Base-by-base conservation (phyloP, 2,797 vertebrate genomes). In the Siniperca obscura region DNA sequence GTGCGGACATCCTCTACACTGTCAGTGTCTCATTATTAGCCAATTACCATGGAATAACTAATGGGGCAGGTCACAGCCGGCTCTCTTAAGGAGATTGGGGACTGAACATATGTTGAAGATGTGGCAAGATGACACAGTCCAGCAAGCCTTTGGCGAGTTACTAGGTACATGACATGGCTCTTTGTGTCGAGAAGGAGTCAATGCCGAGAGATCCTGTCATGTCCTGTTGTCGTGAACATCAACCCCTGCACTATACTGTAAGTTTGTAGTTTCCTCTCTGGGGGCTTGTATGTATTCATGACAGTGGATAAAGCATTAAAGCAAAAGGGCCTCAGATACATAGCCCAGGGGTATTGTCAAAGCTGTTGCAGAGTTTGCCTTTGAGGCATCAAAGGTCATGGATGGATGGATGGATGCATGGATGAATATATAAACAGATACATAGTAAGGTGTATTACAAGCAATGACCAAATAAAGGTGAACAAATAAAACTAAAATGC, bases 41-140 rank as follows among this genome's bases (percentile, higher is more conserved):
- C 92, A 94, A 94, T 93, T 94, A 93, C 90, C 86, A 89, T 91
- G 73, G 82, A 80, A 92, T 36, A 91, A 90, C 90, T 88, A 93
- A 92, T 85, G 86, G 87, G 84, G 79, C 87, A 89, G 91, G 90
- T 90, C 89, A 91, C 83, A 92, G 88, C 76, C 78, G 40, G 77
- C 85, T 89, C 86, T 81, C 82, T 87, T 84, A 82, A 85, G 90
- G 90, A 89, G 88, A 87, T 55, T 69, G 65, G 88, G 91, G 90
- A 91, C 80, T 78, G 80, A 93, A 88, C 92, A 94, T 93, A 94
- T 94, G 92, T 87, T 85, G 83, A 81, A 80, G 84, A 90, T 70
- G 75, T 55, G 34, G 68, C 60, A 14, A 61, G 87, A 89, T 90
- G 89, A 93, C 91, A 93, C 84, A 84, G 92, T 90, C 91, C 92